phyloP scores from a whole-genome alignment of 2,888 invertebrate genomes.

The Euphydryas editha region DNA sequence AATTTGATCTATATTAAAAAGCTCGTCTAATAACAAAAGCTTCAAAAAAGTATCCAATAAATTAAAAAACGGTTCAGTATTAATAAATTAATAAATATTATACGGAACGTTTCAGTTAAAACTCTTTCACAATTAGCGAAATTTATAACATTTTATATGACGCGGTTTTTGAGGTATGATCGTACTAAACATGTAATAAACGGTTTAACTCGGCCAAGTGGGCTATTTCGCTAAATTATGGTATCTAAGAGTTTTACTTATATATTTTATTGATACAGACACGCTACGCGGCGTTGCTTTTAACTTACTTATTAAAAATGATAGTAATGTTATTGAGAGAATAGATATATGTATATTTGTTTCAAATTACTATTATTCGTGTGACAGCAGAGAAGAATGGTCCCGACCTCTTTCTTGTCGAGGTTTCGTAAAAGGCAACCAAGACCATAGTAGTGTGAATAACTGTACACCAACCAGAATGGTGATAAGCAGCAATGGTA shows the following conservation, averaged over 20 bases:
- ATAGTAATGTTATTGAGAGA: not conserved
- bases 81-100: not conserved
- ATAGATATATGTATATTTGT: not conserved
- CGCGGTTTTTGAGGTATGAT: conserved; percentile 40
- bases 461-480: no score
- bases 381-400: no score
- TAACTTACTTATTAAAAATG: not conserved
- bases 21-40: no score
- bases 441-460: no score
- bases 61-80: not conserved
- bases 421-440: no score
- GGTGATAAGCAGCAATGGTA: no score
- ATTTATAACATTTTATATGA: conserved; percentile 37
- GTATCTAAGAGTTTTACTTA: conserved; percentile 17
- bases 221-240: conserved; percentile 18
- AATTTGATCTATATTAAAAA: no score
- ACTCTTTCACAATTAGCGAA: not conserved
- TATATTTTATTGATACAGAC: conserved; percentile 25
- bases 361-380: no score
- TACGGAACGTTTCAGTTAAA: conserved; percentile 27
- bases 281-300: conserved; percentile 16
- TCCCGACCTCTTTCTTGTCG: no score
- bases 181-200: conserved; percentile 46
- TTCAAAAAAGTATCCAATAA: no score
- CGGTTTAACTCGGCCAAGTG: conserved; percentile 34